Base-by-base conservation (phyloP, 2,888 invertebrate genomes). In the Trichopoda pennipes region DNA sequence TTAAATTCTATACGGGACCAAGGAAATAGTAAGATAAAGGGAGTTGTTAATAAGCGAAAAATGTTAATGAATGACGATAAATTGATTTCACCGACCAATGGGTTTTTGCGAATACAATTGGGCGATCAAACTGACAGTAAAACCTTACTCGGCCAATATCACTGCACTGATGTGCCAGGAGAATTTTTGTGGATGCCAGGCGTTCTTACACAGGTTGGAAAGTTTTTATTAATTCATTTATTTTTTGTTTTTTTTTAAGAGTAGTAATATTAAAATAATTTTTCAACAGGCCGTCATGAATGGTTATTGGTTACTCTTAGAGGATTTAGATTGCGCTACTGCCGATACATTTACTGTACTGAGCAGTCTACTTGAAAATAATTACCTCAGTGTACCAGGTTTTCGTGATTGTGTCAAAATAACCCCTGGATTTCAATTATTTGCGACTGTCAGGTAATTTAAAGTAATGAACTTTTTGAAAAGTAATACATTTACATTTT, bases 61-160 rank as follows among this genome's bases (percentile, higher is more conserved):
- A 77, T 84, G 3, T 56, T 82, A 23, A 12, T 10, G 16, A 82
- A 80, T 60, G 64, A 81, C 0, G 60, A 47, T 42, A 21, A 17
- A 47, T 49, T 17, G 17, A 21, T 42, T 0, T 3, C 17, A n/a
- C 14, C 72, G 44, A 4, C 55, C 47, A 89, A 92, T 93, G 91
- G 91, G 63, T 93, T 96, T 68, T 93, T 96, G 81, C 96, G 97
- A 90, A 95, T 99, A 32, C 99, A 99, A 88, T 92, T 99, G 38
- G 98, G 99, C 8, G 99, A 99, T 91, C 98, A 99, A 91, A 98
- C 98, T 2, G 99, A 99, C 90, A 96, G 98, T 69, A 96, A 98
- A 91, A 97, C 97, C 93, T 91, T 99, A 69, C 92, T 99, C 10
- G 99, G 99, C 0, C 91, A 91, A 84, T 91, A 91, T 85, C 88